phyloP scores from a whole-genome alignment of 2,888 invertebrate species.

The Ditula angustiorana region DNA sequence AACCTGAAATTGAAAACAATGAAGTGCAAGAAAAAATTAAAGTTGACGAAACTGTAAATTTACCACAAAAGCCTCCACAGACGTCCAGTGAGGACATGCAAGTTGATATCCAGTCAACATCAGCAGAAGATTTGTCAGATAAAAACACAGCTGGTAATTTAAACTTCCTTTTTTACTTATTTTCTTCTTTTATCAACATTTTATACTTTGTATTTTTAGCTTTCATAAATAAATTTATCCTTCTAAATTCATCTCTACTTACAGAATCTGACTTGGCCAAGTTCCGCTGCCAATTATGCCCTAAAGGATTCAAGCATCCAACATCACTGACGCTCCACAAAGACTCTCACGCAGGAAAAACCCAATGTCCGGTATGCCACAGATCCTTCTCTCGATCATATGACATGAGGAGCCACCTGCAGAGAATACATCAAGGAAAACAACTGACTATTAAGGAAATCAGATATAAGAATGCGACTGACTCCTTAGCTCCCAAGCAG shows the following conservation, averaged over 20 bases:
- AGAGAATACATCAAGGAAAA: conserved; percentile 86
- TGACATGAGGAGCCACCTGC: conserved; percentile 86
- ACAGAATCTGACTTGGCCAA: conserved; percentile 84
- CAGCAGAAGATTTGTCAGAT: conserved; percentile 77
- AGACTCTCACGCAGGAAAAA: conserved; percentile 87
- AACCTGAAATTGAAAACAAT: conserved; percentile 60
- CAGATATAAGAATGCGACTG: conserved; percentile 76
- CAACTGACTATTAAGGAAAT: conserved; percentile 81
- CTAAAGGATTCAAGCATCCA: conserved; percentile 87
- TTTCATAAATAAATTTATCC: not conserved
- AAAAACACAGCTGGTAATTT: conserved; percentile 69
- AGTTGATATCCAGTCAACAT: conserved; percentile 71
- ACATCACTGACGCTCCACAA: conserved; percentile 87
- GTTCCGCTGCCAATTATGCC: conserved; percentile 87
- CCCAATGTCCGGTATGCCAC: conserved; percentile 87
- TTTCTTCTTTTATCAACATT: too few relatives aligned
- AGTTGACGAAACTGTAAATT: conserved; percentile 56
- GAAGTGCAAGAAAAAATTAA: conserved; percentile 59
- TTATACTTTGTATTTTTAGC: not conserved
- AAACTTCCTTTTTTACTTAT: too few relatives aligned
- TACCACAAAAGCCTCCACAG: conserved; percentile 52
- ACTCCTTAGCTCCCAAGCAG: conserved; percentile 70
- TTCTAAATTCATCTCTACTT: conserved; percentile 48
- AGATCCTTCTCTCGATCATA: conserved; percentile 87
- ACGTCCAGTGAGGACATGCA: conserved; percentile 74